Base-by-base conservation (phyloP, 1,140 invertebrate species). In the Temnothorax nylanderi region DNA sequence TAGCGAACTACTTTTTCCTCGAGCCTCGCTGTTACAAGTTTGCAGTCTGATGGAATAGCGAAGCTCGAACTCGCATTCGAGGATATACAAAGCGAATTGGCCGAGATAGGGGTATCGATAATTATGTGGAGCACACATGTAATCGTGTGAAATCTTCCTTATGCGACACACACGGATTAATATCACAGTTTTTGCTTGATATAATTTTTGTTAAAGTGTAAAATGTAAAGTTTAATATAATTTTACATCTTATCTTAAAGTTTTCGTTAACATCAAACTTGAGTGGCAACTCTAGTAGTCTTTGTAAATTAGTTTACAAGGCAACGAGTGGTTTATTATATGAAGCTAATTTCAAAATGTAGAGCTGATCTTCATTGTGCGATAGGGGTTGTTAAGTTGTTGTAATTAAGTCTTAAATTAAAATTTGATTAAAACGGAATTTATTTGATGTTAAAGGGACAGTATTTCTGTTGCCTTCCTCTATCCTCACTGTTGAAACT, bases 321-420 rank as follows among this genome's bases (percentile, higher is more conserved):
- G 62, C 44, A 65, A 37, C 16, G 32, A 47, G 37, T 51, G 65
- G 37, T 71, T 26, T 56, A 71, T 71, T 56, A 49, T n/a, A 21
- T 21, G 21, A 67, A 82, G 26, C 18, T 74, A 74, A 62, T 62
- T 84, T 75, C 41, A 74, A 84, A 62, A 82, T 60, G 16, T 26
- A 49, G 16, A 13, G 26, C 11, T 75, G 47, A 37, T 75, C 69
- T 60, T 62, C 13, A 60, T 75, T 49, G 32, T 58, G 1, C 6
- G 26, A 84, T 34, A 67, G 41, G 18, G 7, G 2, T 65, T 71
- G 49, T 47, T 60, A 84, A 84, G 69, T 49, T 75, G 16, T 18
- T 49, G 41, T 74, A 49, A 75, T 47, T 60, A 47, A 82, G 41
- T 60, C 69, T 49, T 4, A 47, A 49, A 84, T 84, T 75, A 75